phyloP scores from a whole-genome alignment of 2,888 invertebrate genomes.

The Cataglyphis altisquamis region DNA sequence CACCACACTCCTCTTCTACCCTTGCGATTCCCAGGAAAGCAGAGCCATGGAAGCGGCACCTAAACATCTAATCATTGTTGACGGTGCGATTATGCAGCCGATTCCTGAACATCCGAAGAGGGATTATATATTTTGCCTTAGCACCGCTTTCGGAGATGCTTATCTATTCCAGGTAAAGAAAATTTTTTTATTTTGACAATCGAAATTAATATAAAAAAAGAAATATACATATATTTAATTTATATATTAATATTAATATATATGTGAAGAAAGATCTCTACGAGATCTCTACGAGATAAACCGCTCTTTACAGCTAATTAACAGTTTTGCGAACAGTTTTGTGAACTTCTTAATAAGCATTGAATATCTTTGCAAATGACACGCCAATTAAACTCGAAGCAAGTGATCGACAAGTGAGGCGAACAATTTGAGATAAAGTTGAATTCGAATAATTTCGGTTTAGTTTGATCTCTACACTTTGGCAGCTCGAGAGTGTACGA shows the following conservation, averaged over 20 bases:
- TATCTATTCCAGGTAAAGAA: conserved; percentile 95
- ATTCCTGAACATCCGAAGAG: conserved; percentile 99
- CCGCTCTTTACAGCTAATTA: neutral
- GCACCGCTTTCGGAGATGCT: conserved; percentile 99
- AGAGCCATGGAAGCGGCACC: conserved; percentile 97
- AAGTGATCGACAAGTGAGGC: neutral
- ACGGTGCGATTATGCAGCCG: conserved; percentile 99
- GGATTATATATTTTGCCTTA: conserved; percentile 99
- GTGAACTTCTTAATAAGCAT: neutral
- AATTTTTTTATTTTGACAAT: neutral
- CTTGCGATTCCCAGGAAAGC: conserved; percentile 96
- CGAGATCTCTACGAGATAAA: neutral
- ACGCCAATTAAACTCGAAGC: conserved; percentile 34
- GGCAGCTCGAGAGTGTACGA: conserved; percentile 6
- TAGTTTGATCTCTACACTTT: conserved; percentile 8
- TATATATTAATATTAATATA: neutral
- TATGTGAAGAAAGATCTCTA: neutral
- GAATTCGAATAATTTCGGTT: neutral
- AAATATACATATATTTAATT: neutral
- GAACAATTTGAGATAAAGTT: conserved; percentile 13
- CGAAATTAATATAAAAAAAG: neutral
- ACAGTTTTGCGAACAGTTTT: neutral
- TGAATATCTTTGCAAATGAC: conserved; percentile 14
- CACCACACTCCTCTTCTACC: conserved; percentile 97
- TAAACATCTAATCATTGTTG: conserved; percentile 97